Evolutionary conservation across 1,140 invertebrate species (phyloP).

Genomic region (Halotydeus destructor): DNA sequence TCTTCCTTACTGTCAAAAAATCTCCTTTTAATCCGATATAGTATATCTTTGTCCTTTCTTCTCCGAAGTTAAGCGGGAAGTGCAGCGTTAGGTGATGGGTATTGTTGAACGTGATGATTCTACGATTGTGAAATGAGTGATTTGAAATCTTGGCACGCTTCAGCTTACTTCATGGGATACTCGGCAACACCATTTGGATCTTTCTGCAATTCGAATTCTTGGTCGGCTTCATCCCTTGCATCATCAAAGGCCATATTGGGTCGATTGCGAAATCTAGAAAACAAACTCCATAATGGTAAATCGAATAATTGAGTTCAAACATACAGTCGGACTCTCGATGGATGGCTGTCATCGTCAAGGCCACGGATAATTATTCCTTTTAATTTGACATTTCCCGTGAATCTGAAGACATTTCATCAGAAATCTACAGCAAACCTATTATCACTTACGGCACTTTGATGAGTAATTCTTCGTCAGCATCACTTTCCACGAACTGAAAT

Average conservation of each 20-base stretch:
- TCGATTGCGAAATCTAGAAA: constrained; percentile 52
- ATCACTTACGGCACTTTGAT: constrained; percentile 68
- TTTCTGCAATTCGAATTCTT: constrained; percentile 67
- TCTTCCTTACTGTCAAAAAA: too few species aligned
- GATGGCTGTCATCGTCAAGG: constrained; percentile 58
- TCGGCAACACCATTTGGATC: constrained; percentile 58
- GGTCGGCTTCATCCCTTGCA: constrained; percentile 42
- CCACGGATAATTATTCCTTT: constrained; percentile 79
- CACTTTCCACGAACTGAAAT: constrained; percentile 69
- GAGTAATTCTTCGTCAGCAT: constrained; percentile 75
- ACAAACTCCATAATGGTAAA: neutral
- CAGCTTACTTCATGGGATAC: constrained; percentile 61
- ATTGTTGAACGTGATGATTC: too few species aligned
- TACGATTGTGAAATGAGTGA: constrained; percentile 11
- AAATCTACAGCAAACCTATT: neutral
- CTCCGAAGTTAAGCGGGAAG: too few species aligned
- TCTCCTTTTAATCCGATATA: too few species aligned
- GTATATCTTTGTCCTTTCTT: too few species aligned
- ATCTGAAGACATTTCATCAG: constrained; percentile 10
- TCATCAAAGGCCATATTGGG: constrained; percentile 88
- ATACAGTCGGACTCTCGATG: constrained; percentile 65
- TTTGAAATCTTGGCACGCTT: too few species aligned
- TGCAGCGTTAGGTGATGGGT: too few species aligned
- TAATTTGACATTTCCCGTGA: constrained; percentile 79
- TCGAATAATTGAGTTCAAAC: constrained; percentile 24